Percentiles rank a stretch among this genome's conserved stretches.
phyloP scores from a whole-genome alignment of 2,797 vertebrate species.

The Coracias cyanogaster region DNA sequence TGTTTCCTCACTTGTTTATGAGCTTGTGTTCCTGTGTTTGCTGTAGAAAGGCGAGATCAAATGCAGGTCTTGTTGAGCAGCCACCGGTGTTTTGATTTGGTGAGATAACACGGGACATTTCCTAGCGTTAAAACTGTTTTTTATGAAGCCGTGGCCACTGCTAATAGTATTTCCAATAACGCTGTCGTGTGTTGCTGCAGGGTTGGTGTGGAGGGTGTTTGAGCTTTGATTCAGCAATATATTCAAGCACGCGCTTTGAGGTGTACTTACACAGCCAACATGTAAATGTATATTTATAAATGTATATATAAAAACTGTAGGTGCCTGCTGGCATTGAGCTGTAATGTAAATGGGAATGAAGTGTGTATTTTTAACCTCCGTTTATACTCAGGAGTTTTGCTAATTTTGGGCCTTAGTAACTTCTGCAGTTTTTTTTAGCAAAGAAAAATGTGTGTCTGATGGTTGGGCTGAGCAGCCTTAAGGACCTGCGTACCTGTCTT shows the following conservation, averaged over 20 bases:
- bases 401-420: constrained; percentile 6
- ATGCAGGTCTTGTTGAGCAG: not conserved
- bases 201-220: not conserved
- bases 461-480: not conserved
- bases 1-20: constrained; percentile 39
- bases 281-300: constrained; percentile 23
- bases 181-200: not conserved
- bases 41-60: not conserved
- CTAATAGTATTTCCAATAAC: not conserved
- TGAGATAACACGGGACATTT: not conserved
- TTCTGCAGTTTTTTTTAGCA: not conserved
- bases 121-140: not conserved
- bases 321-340: not conserved
- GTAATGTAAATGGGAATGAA: constrained; percentile 11
- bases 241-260: not conserved
- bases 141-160: not conserved
- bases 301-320: not conserved
- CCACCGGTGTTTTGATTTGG: not conserved
- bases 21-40: not conserved
- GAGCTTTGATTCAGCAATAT: not conserved
- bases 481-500: constrained; percentile 1
- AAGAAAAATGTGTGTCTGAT: constrained; percentile 1
- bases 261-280: not conserved
- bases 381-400: not conserved
- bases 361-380: not conserved